Percentiles rank a stretch among this genome's conserved stretches.
Conservation (phyloP, 92 coral and sea anemone species). For the Micromussa lordhowensis region DNA sequence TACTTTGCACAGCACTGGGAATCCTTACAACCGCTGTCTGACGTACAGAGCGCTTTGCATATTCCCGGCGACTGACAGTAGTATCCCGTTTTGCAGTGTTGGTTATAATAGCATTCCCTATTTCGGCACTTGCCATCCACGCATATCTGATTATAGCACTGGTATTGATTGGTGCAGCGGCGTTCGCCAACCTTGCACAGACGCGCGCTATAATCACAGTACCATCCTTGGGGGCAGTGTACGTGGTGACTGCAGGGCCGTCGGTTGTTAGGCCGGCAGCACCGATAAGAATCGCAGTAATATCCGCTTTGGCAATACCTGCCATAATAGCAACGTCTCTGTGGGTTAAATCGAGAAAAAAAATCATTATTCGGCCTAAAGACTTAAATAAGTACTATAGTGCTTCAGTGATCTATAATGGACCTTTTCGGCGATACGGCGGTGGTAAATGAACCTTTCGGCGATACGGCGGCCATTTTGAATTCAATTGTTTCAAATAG, state of each 20-base stretch:
- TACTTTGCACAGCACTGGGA: conserved; percentile 33
- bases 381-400: too few relatives aligned
- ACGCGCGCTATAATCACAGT: not conserved
- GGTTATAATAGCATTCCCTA: conserved; percentile 9
- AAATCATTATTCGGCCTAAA: too few relatives aligned
- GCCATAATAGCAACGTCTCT: not conserved
- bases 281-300: not conserved
- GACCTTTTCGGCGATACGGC: too few relatives aligned
- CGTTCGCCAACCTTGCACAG: not conserved
- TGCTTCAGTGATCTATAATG: too few relatives aligned
- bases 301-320: not conserved
- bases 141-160: not conserved
- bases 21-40: not conserved
- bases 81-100: not conserved
- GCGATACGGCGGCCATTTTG: too few relatives aligned
- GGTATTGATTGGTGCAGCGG: not conserved
- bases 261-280: not conserved
- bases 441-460: too few relatives aligned
- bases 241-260: not conserved
- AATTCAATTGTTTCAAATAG: too few relatives aligned
- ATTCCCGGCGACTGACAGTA: not conserved
- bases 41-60: not conserved
- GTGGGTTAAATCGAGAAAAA: not conserved
- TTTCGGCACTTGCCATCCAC: not conserved
- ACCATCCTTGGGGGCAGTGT: conserved; percentile 10